Base-by-base conservation (phyloP, 1,140 invertebrate genomes). In the Drosophila rufa region DNA sequence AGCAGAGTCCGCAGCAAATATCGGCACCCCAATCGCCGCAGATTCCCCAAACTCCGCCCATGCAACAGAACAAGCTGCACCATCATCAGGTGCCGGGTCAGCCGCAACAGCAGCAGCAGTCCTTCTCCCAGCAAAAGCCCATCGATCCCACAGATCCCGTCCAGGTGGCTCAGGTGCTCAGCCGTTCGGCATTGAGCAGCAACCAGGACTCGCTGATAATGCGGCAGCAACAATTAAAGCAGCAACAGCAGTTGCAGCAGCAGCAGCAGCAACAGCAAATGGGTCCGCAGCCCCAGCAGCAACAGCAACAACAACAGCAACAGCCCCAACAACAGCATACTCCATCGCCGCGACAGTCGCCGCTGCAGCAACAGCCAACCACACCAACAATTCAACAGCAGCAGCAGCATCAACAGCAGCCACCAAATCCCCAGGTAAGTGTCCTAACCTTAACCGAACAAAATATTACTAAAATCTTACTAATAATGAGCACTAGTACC, bases 111-210 rank as follows among this genome's bases (percentile, higher is more conserved):
- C 81, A 80, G 27, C 81, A 84, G 56, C 82, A 84, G 58, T 85
- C 82, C 4, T 84, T 85, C 60, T 79, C 66, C 11, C 82, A 85
- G 40, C 76, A 79, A 30, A 78, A 78, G 40, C 83, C 83, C 11
- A 87, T 92, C 22, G 92, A 92, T 82, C 92, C 92, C 1, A 92
- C 92, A 7, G 92, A 92, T 74, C 91, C 92, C 0, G 82, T 92
- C 8, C 91, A 92, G 36, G 92, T 92, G 9, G 92, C 92, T 0
- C 92, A 92, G 56, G 82, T 92, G 1, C 75, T 92, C 7, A 92
- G 92, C 50, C 78, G 92, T 9, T 90, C 92, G 3, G 70, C 92
- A 7, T 58, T 91, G 1, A 90, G 86, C 45, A 91, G 92, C 38
- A 92, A 91, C 75, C 92, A 92, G 65, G 92, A 92, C 11, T 91